These are phyloP conservation scores for Tor tambroides DNA, from an alignment of 2,113 vertebrate species.

Conservation along the genomic window DNA sequence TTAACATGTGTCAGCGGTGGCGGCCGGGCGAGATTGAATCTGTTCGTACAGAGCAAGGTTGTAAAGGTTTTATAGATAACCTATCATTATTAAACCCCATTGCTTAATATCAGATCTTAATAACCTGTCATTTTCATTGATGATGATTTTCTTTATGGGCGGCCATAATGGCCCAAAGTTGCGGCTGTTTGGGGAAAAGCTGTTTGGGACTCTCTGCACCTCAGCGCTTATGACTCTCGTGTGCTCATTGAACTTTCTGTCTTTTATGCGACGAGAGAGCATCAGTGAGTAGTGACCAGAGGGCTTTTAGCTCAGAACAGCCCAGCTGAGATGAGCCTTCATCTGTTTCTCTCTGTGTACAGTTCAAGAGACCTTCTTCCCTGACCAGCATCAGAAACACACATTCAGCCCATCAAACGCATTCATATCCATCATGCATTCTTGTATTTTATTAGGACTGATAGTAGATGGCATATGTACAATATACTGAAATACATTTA, in stretches of 20 bases:
- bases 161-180: conserved; percentile 74
- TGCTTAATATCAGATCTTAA: conserved; percentile 84
- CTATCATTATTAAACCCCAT: conserved; percentile 86
- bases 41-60: conserved; percentile 81
- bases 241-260: conserved; percentile 26
- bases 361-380: neutral
- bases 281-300: conserved; percentile 31
- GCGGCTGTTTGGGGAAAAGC: conserved; percentile 57
- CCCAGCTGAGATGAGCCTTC: conserved; percentile 20
- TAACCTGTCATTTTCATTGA: conserved; percentile 89
- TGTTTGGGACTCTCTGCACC: conserved; percentile 41
- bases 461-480: neutral
- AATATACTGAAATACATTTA: neutral
- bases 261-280: conserved; percentile 10
- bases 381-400: conserved; percentile 37
- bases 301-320: conserved; percentile 17
- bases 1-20: conserved; percentile 99
- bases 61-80: conserved; percentile 99
- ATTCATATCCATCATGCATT: conserved; percentile 1
- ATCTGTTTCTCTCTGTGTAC: neutral
- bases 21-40: conserved; percentile 82
- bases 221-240: conserved; percentile 43
- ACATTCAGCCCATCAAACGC: neutral
- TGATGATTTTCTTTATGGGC: conserved; percentile 78
- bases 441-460: neutral